Conservation (phyloP, 2,113 vertebrate species). For the Blennius ocellaris region DNA sequence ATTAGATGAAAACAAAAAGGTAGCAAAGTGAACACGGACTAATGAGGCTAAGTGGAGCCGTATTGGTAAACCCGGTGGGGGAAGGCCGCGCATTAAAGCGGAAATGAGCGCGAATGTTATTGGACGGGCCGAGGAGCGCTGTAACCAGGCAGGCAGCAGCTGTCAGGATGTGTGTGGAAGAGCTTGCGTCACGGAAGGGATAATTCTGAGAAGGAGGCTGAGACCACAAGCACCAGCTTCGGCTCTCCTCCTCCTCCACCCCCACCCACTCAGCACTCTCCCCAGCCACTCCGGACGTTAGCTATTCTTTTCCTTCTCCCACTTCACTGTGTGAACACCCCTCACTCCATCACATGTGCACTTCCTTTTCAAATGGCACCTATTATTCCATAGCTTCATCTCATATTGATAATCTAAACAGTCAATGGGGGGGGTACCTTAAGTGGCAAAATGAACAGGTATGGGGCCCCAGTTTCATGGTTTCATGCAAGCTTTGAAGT, state of each 20-base stretch:
- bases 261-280: constrained; percentile 71
- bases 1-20: constrained; percentile 46
- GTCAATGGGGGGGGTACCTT: background rate
- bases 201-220: constrained; percentile 77
- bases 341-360: constrained; percentile 18
- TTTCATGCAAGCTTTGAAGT: too few species aligned
- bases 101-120: constrained; percentile 77
- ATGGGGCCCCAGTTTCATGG: background rate
- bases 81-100: constrained; percentile 68
- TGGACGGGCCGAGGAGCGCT: constrained; percentile 69
- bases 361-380: constrained; percentile 36
- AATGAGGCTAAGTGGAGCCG: constrained; percentile 56
- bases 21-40: constrained; percentile 32
- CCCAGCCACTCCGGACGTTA: constrained; percentile 65
- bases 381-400: constrained; percentile 29
- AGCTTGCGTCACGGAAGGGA: constrained; percentile 81
- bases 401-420: constrained; percentile 18
- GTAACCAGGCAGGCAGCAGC: constrained; percentile 83
- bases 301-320: constrained; percentile 59
- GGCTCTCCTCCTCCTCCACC: constrained; percentile 67
- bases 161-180: constrained; percentile 83
- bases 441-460: background rate
- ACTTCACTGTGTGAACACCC: constrained; percentile 42
- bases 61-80: constrained; percentile 32
- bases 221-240: constrained; percentile 73